Conservation (phyloP, 2,113 vertebrate genomes). For the Malaclemys terrapin region DNA sequence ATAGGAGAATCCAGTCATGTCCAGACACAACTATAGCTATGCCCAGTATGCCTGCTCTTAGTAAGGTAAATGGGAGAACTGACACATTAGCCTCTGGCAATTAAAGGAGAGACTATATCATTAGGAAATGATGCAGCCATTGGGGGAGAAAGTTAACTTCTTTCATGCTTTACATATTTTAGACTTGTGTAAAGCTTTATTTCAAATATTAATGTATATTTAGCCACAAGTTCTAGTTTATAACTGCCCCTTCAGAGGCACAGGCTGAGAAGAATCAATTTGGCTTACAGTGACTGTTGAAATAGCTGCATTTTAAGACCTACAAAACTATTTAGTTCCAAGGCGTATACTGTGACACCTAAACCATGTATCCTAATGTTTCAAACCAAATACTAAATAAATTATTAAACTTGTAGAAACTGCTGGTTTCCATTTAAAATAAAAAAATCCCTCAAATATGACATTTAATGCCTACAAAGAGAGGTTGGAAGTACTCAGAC, state of each 20-base stretch:
- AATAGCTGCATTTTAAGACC: slow-evolving; percentile 10
- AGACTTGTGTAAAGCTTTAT: neutral
- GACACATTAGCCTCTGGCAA: neutral
- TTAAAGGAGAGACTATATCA: neutral
- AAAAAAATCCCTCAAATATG: slow-evolving; percentile 38
- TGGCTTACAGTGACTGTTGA: neutral
- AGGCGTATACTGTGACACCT: slow-evolving; percentile 2
- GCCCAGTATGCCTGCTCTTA: neutral
- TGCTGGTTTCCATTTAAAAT: slow-evolving; percentile 58
- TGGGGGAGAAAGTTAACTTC: neutral
- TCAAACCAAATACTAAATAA: slow-evolving; percentile 48
- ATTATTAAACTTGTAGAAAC: slow-evolving; percentile 41
- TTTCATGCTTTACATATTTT: neutral
- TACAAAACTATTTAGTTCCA: neutral
- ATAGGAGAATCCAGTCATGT: neutral
- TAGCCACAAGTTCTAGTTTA: neutral
- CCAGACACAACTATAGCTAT: neutral
- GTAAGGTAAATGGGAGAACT: neutral
- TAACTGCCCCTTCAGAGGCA: neutral
- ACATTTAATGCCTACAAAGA: slow-evolving; percentile 27
- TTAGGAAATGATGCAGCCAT: neutral
- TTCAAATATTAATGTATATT: neutral
- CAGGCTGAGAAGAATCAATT: neutral
- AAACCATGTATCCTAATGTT: neutral
- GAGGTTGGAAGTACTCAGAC: neutral